Base-by-base conservation (phyloP, 2,888 invertebrate species). In the Ichneumon xanthorius region DNA sequence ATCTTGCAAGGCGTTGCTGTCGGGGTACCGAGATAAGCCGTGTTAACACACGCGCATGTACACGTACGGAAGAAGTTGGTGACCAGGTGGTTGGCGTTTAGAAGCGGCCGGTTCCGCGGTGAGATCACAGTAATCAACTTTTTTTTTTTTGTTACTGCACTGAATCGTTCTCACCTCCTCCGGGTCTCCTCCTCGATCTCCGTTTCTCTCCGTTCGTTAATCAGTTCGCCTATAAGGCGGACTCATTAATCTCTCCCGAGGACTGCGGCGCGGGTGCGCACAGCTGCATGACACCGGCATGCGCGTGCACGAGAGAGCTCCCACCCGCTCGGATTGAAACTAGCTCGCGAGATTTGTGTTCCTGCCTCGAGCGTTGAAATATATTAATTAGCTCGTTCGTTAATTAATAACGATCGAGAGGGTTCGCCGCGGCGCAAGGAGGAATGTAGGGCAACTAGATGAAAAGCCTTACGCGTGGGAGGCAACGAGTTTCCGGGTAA, bases 51-150 rank as follows among this genome's bases (percentile, higher is more conserved):
- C 55, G 5, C 45, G 37, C 22, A 40, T 7, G 14, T 14, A 33
- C 16, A 45, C 53, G 19, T 26, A 75, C 50, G 22, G 40, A 55
- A 26, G 55, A 65, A 55, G 48, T 79, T 75, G 45, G 83, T 45
- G 50, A 75, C 83, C 83, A 83, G 83, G 83, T 83, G 83, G 83
- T 68, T 75, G 16, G 73, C 72, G 73, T 73, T 73, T 73, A 82
- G 82, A 73, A 73, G 58, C 63, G 73, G 68, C 53, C 78, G 75
- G 82, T 82, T 77, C 73, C 67, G 83, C 83, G 83, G 83, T 75
- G 83, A 83, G 83, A 83, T 83, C 83, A 83, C 73, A 83, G 83
- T 79, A 83, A 83, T 83, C 83, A 79, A 83, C 83, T 70, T 73
- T 72, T 19, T 40, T 33, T 48, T 73, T 61, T 68, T 58, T 61